Percentiles rank a stretch among this genome's conserved stretches.
phyloP scores from a whole-genome alignment of 2,888 invertebrate genomes.

The Pristionchus japonicus region DNA sequence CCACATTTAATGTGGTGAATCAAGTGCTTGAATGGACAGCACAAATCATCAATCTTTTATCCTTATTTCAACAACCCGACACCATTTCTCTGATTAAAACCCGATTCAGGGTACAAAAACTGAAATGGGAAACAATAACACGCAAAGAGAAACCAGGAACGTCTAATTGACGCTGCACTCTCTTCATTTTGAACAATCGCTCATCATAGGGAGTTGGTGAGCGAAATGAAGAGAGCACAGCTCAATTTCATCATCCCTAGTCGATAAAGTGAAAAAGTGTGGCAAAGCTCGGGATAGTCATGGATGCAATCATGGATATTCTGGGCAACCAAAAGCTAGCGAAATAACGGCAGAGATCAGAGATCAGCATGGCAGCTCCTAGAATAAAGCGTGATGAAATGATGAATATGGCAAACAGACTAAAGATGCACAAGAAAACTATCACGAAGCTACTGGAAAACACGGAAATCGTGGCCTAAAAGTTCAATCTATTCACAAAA shows the following conservation, averaged over 20 bases:
- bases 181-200: background rate
- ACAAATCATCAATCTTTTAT: background rate
- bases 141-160: background rate
- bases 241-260: background rate
- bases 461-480: background rate
- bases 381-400: background rate
- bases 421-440: background rate
- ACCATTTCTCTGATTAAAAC: background rate
- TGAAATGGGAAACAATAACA: background rate
- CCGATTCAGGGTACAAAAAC: background rate
- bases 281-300: background rate
- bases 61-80: background rate
- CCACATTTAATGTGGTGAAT: no score
- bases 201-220: background rate
- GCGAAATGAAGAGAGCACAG: background rate
- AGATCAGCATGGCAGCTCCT: background rate
- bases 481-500: no score
- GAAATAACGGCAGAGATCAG: background rate
- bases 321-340: background rate
- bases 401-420: no score
- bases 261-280: background rate
- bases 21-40: background rate
- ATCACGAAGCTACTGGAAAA: background rate
- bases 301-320: background rate
- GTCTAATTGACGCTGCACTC: background rate